Conservation (phyloP, 2,888 invertebrate genomes). For the Teleiodes luculella region DNA sequence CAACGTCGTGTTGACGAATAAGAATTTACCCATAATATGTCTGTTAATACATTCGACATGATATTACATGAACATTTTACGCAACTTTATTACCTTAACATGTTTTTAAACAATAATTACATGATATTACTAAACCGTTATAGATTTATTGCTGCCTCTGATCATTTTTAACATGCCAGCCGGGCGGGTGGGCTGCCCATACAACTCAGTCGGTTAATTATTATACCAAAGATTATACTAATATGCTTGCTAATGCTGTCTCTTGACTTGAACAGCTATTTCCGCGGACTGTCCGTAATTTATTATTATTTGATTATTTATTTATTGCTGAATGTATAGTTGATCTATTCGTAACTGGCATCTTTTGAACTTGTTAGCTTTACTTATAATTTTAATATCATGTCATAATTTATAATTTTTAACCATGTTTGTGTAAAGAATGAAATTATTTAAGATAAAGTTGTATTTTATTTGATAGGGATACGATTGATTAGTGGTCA, state of each 20-base stretch:
- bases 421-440: no score
- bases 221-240: slow-evolving; percentile 7
- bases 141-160: slow-evolving; percentile 6
- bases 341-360: neutral
- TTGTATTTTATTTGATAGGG: no score
- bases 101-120: slow-evolving; percentile 10
- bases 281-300: slow-evolving; percentile 2
- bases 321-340: slow-evolving; percentile 23
- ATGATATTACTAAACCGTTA: slow-evolving; percentile 2
- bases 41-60: neutral
- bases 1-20: no score
- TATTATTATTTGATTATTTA: slow-evolving; percentile 6
- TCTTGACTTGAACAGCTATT: slow-evolving; percentile 15
- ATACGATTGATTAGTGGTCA: no score
- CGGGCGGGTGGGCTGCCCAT: slow-evolving; percentile 14
- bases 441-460: no score
- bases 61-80: slow-evolving; percentile 2
- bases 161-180: slow-evolving; percentile 17
- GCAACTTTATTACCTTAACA: slow-evolving; percentile 4
- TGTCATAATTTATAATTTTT: no score
- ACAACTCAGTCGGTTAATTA: slow-evolving; percentile 9
- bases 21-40: neutral
- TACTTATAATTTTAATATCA: neutral
- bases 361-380: neutral
- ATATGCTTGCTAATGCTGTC: slow-evolving; percentile 8